A percentile compares a stretch with the other conserved stretches of the same genome.
phyloP scores from a whole-genome alignment of 2,113 vertebrate species.

The Caranx ignobilis region DNA sequence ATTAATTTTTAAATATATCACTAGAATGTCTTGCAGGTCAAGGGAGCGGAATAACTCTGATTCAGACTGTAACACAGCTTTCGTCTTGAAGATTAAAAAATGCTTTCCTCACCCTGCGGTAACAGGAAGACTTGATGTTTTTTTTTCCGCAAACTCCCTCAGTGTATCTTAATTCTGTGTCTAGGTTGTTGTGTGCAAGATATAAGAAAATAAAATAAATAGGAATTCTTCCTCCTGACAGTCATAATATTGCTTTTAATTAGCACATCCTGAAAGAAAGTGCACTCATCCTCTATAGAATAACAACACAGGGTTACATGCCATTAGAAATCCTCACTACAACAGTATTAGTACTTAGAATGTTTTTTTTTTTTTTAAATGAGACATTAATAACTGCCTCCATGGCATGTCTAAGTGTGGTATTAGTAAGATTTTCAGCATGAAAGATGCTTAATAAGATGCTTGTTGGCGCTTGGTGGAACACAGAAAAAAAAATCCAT shows the following conservation, averaged over 20 bases:
- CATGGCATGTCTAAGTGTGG: background rate
- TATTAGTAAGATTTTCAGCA: conserved; percentile 16
- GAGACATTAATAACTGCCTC: background rate
- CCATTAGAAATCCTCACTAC: background rate
- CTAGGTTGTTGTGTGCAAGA: background rate
- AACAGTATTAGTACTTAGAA: background rate
- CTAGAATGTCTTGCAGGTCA: background rate
- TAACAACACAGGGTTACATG: background rate
- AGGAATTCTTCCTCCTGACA: background rate
- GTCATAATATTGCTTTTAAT: background rate
- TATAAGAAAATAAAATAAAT: background rate
- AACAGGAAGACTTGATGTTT: background rate
- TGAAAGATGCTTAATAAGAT: conserved; percentile 32
- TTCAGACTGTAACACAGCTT: background rate
- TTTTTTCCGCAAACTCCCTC: background rate
- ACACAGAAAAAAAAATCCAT: conserved; percentile 40
- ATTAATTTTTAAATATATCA: background rate
- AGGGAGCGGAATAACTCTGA: background rate
- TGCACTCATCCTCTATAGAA: background rate
- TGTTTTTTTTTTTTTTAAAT: conserved; percentile 16
- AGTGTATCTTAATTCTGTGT: background rate
- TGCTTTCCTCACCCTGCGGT: background rate
- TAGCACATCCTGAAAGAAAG: background rate
- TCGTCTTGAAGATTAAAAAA: background rate
- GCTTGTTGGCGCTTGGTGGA: conserved; percentile 23